Evolutionary conservation across 2,797 vertebrate genomes (phyloP).

Genomic region (Gadopsis bispinosus): DNA sequence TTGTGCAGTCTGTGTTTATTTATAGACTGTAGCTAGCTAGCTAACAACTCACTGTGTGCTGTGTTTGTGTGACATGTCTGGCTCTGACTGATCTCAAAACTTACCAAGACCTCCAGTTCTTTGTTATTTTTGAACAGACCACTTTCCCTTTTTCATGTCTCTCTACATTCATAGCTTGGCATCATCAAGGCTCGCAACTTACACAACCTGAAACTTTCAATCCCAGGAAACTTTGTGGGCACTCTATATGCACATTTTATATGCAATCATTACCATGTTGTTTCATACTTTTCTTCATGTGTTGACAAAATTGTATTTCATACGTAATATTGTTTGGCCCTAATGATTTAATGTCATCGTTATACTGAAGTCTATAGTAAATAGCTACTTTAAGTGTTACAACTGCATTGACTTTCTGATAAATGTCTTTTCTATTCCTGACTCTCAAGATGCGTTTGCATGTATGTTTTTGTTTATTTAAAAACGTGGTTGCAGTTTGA

Average conservation of each 20-base stretch:
- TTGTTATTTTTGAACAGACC: not conserved
- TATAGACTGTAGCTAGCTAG: not conserved
- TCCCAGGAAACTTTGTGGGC: not conserved
- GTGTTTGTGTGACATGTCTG: not conserved
- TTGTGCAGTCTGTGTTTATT: not conserved
- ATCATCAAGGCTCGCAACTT: not conserved
- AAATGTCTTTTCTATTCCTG: not conserved
- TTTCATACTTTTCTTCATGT: not conserved
- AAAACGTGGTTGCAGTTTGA: constrained; percentile 28
- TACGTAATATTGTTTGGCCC: too few species aligned
- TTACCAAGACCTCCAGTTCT: not conserved
- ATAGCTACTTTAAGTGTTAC: not conserved
- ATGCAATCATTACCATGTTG: not conserved
- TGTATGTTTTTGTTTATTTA: constrained; percentile 3
- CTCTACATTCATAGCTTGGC: not conserved
- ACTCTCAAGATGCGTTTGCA: not conserved
- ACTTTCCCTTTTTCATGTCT: not conserved
- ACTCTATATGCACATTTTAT: not conserved
- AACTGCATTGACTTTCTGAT: not conserved
- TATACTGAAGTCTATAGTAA: not conserved
- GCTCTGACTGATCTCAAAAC: constrained; percentile 3
- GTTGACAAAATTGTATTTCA: too few species aligned
- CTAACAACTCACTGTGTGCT: not conserved
- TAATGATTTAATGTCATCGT: too few species aligned
- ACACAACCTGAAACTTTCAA: not conserved